These are phyloP conservation scores for Poecilia gillii DNA, from an alignment of 2,797 vertebrate species.

Conservation along the genomic window DNA sequence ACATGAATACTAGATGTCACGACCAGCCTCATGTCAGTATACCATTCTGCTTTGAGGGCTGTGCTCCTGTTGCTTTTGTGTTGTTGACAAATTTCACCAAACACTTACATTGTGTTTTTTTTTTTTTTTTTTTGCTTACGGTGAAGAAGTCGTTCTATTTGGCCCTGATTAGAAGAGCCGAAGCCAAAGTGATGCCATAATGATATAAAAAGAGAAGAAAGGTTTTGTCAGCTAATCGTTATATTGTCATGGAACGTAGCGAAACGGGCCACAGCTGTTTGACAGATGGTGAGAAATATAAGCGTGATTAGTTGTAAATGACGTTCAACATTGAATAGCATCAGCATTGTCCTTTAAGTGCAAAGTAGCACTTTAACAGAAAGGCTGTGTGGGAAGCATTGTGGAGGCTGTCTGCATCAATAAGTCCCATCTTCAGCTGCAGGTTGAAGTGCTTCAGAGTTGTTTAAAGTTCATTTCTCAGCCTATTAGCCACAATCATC, in stretches of 20 bases:
- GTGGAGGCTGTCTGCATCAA: slow-evolving; percentile 26
- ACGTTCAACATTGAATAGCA: slow-evolving; percentile 30
- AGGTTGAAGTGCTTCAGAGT: slow-evolving; percentile 38
- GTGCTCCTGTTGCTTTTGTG: not conserved
- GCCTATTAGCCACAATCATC: slow-evolving; percentile 34
- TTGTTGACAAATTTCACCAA: slow-evolving; percentile 2
- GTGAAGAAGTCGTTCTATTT: not conserved
- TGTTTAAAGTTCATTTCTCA: slow-evolving; percentile 47
- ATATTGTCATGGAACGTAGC: not conserved
- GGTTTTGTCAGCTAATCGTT: slow-evolving; percentile 8
- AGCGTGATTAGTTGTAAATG: slow-evolving; percentile 32
- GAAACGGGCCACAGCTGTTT: not conserved
- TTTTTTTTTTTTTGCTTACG: not conserved
- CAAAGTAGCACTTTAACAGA: slow-evolving; percentile 35
- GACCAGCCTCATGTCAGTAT: slow-evolving; percentile 19
- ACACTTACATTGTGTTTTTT: not conserved
- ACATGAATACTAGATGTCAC: slow-evolving; percentile 42
- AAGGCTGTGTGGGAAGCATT: slow-evolving; percentile 45
- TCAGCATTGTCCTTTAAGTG: slow-evolving; percentile 35
- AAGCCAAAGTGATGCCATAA: not conserved
- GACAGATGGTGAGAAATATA: slow-evolving; percentile 8
- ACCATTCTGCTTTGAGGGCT: slow-evolving; percentile 3
- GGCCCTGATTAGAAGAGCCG: not conserved
- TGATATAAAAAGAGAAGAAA: not conserved
- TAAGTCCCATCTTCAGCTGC: slow-evolving; percentile 37